Percentiles rank a stretch among this genome's conserved stretches.
Conservation (phyloP, 2,797 vertebrate genomes). For the Phataginus tetradactyla region DNA sequence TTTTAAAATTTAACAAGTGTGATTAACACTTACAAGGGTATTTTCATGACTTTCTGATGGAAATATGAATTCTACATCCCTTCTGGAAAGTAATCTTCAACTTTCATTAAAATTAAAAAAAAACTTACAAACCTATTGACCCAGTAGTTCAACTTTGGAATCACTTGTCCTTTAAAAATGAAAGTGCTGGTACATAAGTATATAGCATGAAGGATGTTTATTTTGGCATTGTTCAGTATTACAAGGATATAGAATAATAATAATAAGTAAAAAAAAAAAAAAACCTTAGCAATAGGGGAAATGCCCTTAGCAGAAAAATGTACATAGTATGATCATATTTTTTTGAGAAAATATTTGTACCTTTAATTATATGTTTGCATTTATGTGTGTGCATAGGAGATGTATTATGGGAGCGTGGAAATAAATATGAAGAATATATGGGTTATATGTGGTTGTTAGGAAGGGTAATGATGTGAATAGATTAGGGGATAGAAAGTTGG, state of each 20-base stretch:
- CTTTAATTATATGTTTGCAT: background rate
- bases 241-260: background rate
- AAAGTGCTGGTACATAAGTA: background rate
- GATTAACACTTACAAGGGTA: background rate
- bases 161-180: background rate
- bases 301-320: background rate
- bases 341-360: background rate
- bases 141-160: background rate
- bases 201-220: background rate
- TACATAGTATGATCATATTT: background rate
- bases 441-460: background rate
- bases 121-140: background rate
- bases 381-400: background rate
- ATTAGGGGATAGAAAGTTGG: background rate
- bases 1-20: background rate
- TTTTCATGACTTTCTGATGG: background rate
- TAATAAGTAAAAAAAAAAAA: background rate
- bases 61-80: background rate
- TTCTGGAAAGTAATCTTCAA: conserved; percentile 31
- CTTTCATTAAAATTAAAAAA: background rate
- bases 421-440: background rate
- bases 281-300: background rate
- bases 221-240: background rate
- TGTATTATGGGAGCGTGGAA: background rate
- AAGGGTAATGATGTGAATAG: background rate